Base-by-base conservation (phyloP, 2,888 invertebrate genomes). In the Tipula vernalis region DNA sequence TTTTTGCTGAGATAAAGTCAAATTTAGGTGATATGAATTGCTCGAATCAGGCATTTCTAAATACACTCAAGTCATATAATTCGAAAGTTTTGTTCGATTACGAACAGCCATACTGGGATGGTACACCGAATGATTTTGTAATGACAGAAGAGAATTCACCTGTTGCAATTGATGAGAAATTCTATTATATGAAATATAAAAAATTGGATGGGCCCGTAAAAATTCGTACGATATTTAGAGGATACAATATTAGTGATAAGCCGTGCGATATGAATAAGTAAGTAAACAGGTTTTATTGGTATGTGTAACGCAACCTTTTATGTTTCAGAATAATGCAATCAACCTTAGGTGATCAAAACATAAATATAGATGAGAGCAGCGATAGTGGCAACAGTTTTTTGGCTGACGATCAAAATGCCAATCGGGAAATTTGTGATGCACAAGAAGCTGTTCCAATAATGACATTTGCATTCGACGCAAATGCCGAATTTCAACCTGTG, bases 401-500 rank as follows among this genome's bases (percentile, higher is more conserved):
- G 13, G 13, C 4, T 13, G 41, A 84, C 6, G 85, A 85, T 85
- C 5, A 15, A 42, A 8, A 42, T 4, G 18, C 4, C 12, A 42
- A 85, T 0, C 42, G 42, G 4, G 89, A 92, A 0, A 88, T 93
- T 86, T 93, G 93, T 88, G 89, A 92, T 87, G 93, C 93, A 0
- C 39, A 3, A 6, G 39, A 39, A 10, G 10, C 28, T 28, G 2
- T 71, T 28, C 71, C 71, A 28, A 18, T 18, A 3, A 92, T 94
- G 87, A 94, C 93, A 0, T 90, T 94, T 86, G 94, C 94, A 0
- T 94, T 94, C 88, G 94, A 94, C 88, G 93, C 94, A 0, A 93
- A 94, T 89, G 94, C 94, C 0, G 94, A 94, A 47, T 93, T 94
- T 0, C 94, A 94, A 89, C 94, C 94, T 0, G 92, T 94, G 88